Conservation (phyloP, 2,113 vertebrate species). For the Brevimyrus niger region DNA sequence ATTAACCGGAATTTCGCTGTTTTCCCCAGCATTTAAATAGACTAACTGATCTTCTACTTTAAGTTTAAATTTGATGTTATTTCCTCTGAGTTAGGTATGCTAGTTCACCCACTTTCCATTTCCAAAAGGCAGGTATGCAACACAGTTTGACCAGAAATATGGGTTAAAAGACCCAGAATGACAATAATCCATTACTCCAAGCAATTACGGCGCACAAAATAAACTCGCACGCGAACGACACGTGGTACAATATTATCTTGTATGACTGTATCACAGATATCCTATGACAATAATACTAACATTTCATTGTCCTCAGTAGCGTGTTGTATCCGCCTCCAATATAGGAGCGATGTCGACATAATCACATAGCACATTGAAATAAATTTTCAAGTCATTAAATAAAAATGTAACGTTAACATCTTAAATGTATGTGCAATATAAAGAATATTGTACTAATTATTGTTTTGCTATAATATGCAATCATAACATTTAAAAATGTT, state of each 20-base stretch:
- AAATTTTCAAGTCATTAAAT: neutral
- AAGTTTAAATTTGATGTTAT: neutral
- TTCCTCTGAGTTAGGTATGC: neutral
- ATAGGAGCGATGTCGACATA: neutral
- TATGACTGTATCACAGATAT: neutral
- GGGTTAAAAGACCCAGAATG: neutral
- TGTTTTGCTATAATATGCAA: neutral
- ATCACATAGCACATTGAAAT: neutral
- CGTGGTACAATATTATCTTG: neutral
- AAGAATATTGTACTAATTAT: neutral
- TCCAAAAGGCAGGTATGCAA: neutral
- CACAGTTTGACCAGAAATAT: neutral
- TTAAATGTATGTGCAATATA: neutral
- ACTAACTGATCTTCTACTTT: neutral
- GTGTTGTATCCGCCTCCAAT: neutral
- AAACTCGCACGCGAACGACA: neutral
- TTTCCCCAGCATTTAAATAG: neutral
- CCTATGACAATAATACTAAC: neutral
- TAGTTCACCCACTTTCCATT: neutral
- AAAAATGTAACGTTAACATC: neutral
- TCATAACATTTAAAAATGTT: neutral
- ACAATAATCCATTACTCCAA: neutral
- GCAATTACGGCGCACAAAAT: neutral
- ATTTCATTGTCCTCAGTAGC: neutral
- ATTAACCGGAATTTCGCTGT: neutral